A percentile compares a stretch with the other conserved stretches of the same genome.
Conservation (phyloP, 2,888 invertebrate species). For the Eristalinus sepulchralis region DNA sequence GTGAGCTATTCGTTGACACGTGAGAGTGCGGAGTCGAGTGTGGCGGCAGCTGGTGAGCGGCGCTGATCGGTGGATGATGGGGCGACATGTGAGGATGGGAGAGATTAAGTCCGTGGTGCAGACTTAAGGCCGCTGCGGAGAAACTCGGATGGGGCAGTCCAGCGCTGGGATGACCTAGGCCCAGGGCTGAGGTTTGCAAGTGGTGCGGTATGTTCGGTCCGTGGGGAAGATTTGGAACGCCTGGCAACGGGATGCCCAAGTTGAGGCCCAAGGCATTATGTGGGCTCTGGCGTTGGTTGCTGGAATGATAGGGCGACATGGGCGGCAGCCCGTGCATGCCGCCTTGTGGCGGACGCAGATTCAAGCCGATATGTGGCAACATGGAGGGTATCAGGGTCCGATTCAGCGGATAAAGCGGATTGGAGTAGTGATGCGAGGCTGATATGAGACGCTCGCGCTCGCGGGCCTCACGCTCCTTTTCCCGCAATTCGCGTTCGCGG, state of each 20-base stretch:
- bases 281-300: slow-evolving; percentile 79
- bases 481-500: slow-evolving; percentile 80
- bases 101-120: slow-evolving; percentile 78
- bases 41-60: slow-evolving; percentile 78
- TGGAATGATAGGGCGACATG: slow-evolving; percentile 80
- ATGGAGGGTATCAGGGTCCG: slow-evolving; percentile 79
- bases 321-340: slow-evolving; percentile 78
- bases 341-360: slow-evolving; percentile 77
- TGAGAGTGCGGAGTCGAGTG: slow-evolving; percentile 74
- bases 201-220: slow-evolving; percentile 78
- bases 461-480: slow-evolving; percentile 80
- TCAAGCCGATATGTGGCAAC: slow-evolving; percentile 78
- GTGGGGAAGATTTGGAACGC: slow-evolving; percentile 76
- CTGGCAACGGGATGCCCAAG: slow-evolving; percentile 77
- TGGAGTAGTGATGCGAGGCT: slow-evolving; percentile 80
- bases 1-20: slow-evolving; percentile 74
- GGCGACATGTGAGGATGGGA: slow-evolving; percentile 78
- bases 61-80: slow-evolving; percentile 73
- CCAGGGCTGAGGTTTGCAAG: slow-evolving; percentile 77
- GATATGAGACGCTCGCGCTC: slow-evolving; percentile 80
- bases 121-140: slow-evolving; percentile 77
- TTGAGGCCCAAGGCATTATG: slow-evolving; percentile 78
- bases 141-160: slow-evolving; percentile 78
- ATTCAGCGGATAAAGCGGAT: slow-evolving; percentile 78
- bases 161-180: slow-evolving; percentile 75